Conservation (phyloP, 2,797 vertebrate species). For the Percopsis omiscomaycus region DNA sequence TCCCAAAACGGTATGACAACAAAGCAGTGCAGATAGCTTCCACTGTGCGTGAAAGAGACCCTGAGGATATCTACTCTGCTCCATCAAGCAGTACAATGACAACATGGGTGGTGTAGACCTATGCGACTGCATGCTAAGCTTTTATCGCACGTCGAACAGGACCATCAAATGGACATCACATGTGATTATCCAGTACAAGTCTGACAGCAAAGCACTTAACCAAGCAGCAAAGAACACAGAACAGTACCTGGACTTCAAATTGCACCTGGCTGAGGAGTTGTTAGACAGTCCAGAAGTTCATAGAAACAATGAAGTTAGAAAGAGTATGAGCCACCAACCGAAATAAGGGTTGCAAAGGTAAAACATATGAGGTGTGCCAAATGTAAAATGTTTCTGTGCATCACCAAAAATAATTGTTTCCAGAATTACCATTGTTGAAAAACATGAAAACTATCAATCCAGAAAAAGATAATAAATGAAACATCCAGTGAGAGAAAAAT, state of each 20-base stretch:
- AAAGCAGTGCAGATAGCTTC: slow-evolving; percentile 35
- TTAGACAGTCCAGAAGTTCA: slow-evolving; percentile 7
- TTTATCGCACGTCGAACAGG: slow-evolving; percentile 29
- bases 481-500: too few species aligned
- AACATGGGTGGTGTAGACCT: slow-evolving; percentile 46
- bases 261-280: slow-evolving; percentile 35
- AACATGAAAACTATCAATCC: too few species aligned
- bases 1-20: slow-evolving; percentile 39
- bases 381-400: slow-evolving; percentile 40
- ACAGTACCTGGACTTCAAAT: slow-evolving; percentile 39
- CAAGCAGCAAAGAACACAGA: slow-evolving; percentile 22
- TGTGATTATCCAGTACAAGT: slow-evolving; percentile 33
- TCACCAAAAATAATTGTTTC: slow-evolving; percentile 21
- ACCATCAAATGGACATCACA: slow-evolving; percentile 33
- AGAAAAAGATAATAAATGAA: too few species aligned
- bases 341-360: slow-evolving; percentile 21
- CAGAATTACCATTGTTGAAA: too few species aligned
- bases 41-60: slow-evolving; percentile 20
- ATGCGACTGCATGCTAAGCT: slow-evolving; percentile 33
- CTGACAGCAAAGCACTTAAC: slow-evolving; percentile 26
- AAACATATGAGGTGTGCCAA: slow-evolving; percentile 31
- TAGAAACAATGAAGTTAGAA: slow-evolving; percentile 28
- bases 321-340: slow-evolving; percentile 30
- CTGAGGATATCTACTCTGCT: slow-evolving; percentile 36
- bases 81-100: slow-evolving; percentile 35